phyloP scores from a whole-genome alignment of 2,888 invertebrate genomes.

The Pedicia rivosa region DNA sequence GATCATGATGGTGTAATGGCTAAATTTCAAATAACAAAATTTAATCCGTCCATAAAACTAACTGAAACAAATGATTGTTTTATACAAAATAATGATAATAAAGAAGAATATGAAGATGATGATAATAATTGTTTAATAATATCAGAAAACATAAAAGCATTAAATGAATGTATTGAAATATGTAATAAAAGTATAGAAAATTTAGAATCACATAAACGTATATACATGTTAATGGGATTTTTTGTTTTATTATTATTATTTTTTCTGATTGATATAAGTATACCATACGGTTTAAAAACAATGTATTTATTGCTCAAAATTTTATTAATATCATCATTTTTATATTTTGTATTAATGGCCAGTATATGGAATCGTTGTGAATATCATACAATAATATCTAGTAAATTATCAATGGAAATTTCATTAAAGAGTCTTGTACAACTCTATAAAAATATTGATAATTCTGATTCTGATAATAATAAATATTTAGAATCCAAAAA shows the following conservation, averaged over 20 bases:
- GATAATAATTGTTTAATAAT: not conserved
- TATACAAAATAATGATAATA: not conserved
- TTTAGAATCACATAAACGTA: constrained; percentile 23
- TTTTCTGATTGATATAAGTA: constrained; percentile 21
- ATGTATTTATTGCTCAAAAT: constrained; percentile 40
- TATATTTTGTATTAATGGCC: constrained; percentile 61
- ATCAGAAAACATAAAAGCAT: constrained; percentile 11
- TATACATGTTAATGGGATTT: constrained; percentile 23
- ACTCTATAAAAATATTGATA: too few species aligned
- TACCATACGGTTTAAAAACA: constrained; percentile 27
- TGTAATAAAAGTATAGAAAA: constrained; percentile 25
- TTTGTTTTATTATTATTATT: constrained; percentile 21
- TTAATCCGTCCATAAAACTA: not conserved
- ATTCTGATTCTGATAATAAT: too few species aligned
- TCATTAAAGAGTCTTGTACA: constrained; percentile 19
- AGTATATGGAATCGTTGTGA: constrained; percentile 72
- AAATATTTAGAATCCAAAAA: too few species aligned
- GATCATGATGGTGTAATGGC: constrained; percentile 79
- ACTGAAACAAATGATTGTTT: not conserved
- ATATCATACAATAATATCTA: constrained; percentile 59
- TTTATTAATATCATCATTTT: constrained; percentile 42
- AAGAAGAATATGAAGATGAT: constrained; percentile 2
- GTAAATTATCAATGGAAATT: constrained; percentile 52
- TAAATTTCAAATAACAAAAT: constrained; percentile 22
- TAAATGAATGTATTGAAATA: constrained; percentile 23